These are phyloP conservation scores for Stigmatopora nigra DNA, from an alignment of 2,113 vertebrate species.

Conservation along the genomic window DNA sequence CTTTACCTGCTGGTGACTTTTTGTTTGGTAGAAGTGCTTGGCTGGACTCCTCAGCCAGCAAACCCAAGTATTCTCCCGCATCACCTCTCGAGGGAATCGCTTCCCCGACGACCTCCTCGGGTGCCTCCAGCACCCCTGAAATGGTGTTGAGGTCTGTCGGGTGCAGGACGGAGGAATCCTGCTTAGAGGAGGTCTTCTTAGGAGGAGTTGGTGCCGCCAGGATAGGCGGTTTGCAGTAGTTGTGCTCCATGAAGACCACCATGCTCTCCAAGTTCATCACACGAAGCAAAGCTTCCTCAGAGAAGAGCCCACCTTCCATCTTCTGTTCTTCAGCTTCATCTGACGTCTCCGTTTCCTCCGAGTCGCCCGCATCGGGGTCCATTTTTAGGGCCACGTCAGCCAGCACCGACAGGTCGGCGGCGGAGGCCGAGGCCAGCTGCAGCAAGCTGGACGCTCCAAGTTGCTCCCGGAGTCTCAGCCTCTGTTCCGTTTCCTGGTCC, in stretches of 20 bases:
- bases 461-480: constrained; percentile 66
- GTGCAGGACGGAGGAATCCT: constrained; percentile 61
- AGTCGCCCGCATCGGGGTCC: constrained; percentile 73
- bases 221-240: constrained; percentile 74
- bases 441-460: constrained; percentile 69
- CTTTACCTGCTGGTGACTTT: constrained; percentile 47
- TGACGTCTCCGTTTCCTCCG: constrained; percentile 74
- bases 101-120: constrained; percentile 74
- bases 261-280: constrained; percentile 54
- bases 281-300: constrained; percentile 39
- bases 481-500: constrained; percentile 59
- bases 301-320: constrained; percentile 56
- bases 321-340: constrained; percentile 79
- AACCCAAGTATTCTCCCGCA: constrained; percentile 47
- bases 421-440: constrained; percentile 65
- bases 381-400: constrained; percentile 78
- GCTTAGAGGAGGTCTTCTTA: constrained; percentile 53
- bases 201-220: constrained; percentile 28
- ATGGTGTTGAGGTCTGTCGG: constrained; percentile 67
- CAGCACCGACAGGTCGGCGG: constrained; percentile 74
- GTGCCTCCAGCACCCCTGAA: constrained; percentile 70
- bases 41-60: constrained; percentile 38
- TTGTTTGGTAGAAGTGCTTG: constrained; percentile 41
- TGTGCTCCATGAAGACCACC: constrained; percentile 78
- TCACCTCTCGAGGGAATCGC: constrained; percentile 44